Conservation (phyloP, 2,888 invertebrate species). For the Seira ritae region DNA sequence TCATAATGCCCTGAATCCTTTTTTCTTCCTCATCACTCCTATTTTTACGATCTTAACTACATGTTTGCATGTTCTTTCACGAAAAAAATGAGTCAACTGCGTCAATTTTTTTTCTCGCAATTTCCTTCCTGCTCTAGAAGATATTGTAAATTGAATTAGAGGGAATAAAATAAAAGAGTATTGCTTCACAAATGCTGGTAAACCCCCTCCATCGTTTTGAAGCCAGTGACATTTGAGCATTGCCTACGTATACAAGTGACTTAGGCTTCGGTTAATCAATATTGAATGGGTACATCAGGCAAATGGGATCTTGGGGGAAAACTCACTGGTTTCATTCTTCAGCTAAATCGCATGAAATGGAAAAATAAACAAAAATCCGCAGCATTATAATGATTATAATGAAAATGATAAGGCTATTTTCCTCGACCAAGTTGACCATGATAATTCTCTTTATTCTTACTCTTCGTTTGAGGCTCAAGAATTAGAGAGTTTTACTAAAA, state of each 20-base stretch:
- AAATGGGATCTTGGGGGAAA: background rate
- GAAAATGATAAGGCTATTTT: background rate
- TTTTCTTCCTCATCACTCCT: background rate
- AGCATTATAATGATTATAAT: background rate
- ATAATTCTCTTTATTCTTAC: background rate
- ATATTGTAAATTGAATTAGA: slow-evolving; percentile 56
- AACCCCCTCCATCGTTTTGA: too few species aligned
- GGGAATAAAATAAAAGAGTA: too few species aligned
- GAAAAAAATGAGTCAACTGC: slow-evolving; percentile 2
- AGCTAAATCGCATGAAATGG: background rate
- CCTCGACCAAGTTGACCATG: background rate
- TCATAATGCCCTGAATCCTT: slow-evolving; percentile 50
- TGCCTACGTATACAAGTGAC: background rate
- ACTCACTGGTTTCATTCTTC: background rate
- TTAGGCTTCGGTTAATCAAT: too few species aligned
- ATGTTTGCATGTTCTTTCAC: slow-evolving; percentile 48
- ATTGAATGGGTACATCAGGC: too few species aligned
- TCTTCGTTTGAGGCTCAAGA: too few species aligned
- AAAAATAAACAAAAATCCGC: background rate
- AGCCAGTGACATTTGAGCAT: background rate
- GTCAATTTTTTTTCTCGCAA: slow-evolving; percentile 14
- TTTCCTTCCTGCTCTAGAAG: slow-evolving; percentile 25
- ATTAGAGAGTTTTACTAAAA: too few species aligned
- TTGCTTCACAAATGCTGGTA: too few species aligned
- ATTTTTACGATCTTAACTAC: slow-evolving; percentile 52